Evolutionary conservation across 2,113 vertebrate species (phyloP), one percentile per base, ranked within the genome.

Genomic region (Mesocricetus auratus): DNA sequence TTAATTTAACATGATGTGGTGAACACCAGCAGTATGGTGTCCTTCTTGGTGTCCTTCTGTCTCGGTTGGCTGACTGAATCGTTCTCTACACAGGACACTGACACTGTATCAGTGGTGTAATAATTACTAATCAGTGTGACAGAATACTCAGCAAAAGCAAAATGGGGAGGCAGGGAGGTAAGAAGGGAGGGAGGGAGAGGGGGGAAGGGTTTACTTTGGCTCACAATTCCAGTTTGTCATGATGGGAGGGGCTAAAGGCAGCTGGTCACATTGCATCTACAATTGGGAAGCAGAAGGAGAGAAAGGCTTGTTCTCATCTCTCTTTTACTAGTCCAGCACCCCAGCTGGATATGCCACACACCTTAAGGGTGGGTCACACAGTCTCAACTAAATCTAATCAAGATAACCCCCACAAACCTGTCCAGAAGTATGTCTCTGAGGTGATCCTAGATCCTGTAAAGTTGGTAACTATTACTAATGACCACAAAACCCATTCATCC

Each of bases 1-100:
- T 82, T 94, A 78, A 95, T 92, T 94, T 74, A 60, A 33, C 73
- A 11, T 53, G 95, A 96, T 77, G 39, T 78, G 60, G 56, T 24
- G 21, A 73, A 24, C 36, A 81, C 92, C 33, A 15, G 0, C 1
- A 60, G 75, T 94, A 58, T 45, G 87, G 62, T n/a, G n/a, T n/a
- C 73, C 87, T 91, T 83, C 71, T 29, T 9, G 26, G 45, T 53
- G 85, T 88, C 79, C 60, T 94, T 36, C 58, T n/a, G 19, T 78
- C 81, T 92, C 7, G 10, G 58, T 4, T 73, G 74, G 66, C 71
- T 3, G 0, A 47, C 50, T 39, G 10, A 42, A 2, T 89, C 90
- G 42, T 64, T 90, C 31, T 71, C 85, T 66, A 56, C 33, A 8
- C 47, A 7, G 73, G 50, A 91, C 75, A 62, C 53, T 74, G 58